These are phyloP conservation scores for Cebuella pygmaea DNA, from an alignment of 2,797 vertebrate species.

Conservation along the genomic window DNA sequence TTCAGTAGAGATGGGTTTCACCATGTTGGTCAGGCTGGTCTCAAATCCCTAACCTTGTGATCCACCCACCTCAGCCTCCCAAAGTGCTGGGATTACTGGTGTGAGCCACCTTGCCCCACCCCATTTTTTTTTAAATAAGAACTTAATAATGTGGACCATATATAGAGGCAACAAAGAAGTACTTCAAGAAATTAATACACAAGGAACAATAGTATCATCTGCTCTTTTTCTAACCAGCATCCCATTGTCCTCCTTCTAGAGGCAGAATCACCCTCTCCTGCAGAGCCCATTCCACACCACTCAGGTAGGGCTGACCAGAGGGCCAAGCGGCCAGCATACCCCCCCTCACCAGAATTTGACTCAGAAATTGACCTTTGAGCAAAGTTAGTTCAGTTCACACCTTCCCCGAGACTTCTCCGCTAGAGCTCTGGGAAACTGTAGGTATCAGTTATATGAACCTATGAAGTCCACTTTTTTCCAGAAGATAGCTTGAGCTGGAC, in stretches of 20 bases:
- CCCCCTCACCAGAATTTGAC: not conserved
- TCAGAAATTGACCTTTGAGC: not conserved
- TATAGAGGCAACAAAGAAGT: not conserved
- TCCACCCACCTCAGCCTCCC: too few species aligned
- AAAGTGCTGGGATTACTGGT: too few species aligned
- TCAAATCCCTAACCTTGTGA: too few species aligned
- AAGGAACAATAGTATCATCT: not conserved
- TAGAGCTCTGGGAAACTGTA: not conserved
- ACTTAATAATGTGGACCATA: not conserved
- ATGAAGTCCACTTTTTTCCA: not conserved
- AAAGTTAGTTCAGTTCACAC: not conserved
- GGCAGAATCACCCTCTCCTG: not conserved
- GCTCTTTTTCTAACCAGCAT: not conserved
- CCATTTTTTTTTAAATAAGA: not conserved
- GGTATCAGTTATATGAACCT: not conserved
- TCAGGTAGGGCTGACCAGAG: not conserved
- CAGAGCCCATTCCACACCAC: not conserved
- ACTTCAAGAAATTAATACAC: not conserved
- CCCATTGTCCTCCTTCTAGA: not conserved
- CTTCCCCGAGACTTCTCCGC: not conserved
- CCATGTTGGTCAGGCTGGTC: too few species aligned
- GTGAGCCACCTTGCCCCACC: fast-evolving
- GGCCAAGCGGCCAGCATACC: not conserved
- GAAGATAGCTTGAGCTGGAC: not conserved
- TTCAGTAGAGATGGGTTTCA: too few species aligned